Percentiles rank a stretch among this genome's conserved stretches.
Conservation (phyloP, 2,888 invertebrate genomes). For the Zaprionus bogoriensis region DNA sequence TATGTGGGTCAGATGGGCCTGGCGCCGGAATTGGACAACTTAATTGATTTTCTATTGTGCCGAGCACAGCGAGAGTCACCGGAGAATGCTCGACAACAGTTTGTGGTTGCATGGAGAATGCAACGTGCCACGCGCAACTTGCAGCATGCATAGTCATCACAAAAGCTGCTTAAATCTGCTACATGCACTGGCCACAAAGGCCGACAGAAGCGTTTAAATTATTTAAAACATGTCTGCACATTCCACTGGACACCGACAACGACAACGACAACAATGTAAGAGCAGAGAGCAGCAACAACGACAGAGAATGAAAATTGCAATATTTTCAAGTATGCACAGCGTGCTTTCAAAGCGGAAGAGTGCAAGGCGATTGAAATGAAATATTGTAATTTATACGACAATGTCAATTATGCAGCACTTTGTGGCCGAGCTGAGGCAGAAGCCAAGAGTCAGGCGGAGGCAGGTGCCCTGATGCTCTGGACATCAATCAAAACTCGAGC, state of each 20-base stretch:
- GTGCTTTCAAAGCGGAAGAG: background rate
- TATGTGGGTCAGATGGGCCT: no score
- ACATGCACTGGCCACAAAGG: constrained; percentile 33
- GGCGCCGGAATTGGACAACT: constrained; percentile 15
- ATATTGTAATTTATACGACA: constrained; percentile 43
- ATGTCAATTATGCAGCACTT: constrained; percentile 57
- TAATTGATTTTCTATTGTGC: constrained; percentile 64
- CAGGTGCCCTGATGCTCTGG: background rate
- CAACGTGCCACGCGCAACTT: background rate
- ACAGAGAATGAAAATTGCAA: constrained; percentile 19
- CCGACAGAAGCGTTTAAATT: constrained; percentile 53
- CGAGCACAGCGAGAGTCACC: background rate
- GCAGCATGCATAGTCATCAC: background rate
- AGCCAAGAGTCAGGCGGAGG: background rate
- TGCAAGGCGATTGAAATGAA: constrained; percentile 9
- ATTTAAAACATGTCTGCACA: constrained; percentile 36
- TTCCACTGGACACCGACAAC: constrained; percentile 11
- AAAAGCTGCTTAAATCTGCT: constrained; percentile 22
- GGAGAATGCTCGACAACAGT: constrained; percentile 8
- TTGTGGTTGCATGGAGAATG: constrained; percentile 2
- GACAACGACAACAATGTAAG: no score
- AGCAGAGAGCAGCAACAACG: constrained; percentile 3
- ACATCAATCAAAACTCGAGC: constrained; percentile 22
- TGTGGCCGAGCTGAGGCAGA: constrained; percentile 16
- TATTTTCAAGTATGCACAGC: constrained; percentile 26